Base-by-base conservation (phyloP, 2,797 vertebrate species). In the Sorex maritimensis region DNA sequence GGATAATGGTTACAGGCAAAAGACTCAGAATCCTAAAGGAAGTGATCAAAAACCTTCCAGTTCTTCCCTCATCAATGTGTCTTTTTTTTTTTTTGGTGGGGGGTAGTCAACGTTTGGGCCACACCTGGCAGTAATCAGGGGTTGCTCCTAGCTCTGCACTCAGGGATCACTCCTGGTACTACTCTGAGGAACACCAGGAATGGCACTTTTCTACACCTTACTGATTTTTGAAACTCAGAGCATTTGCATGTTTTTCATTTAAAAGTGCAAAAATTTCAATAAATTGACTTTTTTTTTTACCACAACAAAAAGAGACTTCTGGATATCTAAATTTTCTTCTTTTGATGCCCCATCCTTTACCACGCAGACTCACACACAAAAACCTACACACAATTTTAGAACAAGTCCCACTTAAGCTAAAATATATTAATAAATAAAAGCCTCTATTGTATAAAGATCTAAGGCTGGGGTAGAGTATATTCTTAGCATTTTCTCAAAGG, bases 201-300 rank as follows among this genome's bases (percentile, higher is more conserved):
- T 44, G 41, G 28, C 68, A 71, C 73, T 28, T 28, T 77, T 58
- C 19, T 21, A 14, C 34, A 11, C 77, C 74, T 88, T 84, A 81
- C 61, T 95, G 81, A 63, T 38, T 92, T 96, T 88, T 78, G 94
- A 73, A 86, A n/a, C 68, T 85, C 21, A 90, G 75, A 88, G 11
- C 30, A 72, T n/a, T 41, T 63, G 8, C 65, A 67, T 67, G 71
- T 94, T 81, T 90, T 93, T 97, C 65, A 94, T 85, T 73, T 94
- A 85, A 81, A 85, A 87, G 55, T 1, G 3, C 77, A 96, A 94
- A 92, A 19, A 82, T 0, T 41, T 52, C 88, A 81, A 28, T 68
- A 46, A 26, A 77, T 52, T 79, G 26, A 88, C 44, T 58, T 94
- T 34, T 34, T 34, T 19, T 30, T 46, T 52, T 78, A 72, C 24